Percentiles rank a stretch among this genome's conserved stretches.
phyloP scores from a whole-genome alignment of 2,888 invertebrate species.

The Lypha dubia region DNA sequence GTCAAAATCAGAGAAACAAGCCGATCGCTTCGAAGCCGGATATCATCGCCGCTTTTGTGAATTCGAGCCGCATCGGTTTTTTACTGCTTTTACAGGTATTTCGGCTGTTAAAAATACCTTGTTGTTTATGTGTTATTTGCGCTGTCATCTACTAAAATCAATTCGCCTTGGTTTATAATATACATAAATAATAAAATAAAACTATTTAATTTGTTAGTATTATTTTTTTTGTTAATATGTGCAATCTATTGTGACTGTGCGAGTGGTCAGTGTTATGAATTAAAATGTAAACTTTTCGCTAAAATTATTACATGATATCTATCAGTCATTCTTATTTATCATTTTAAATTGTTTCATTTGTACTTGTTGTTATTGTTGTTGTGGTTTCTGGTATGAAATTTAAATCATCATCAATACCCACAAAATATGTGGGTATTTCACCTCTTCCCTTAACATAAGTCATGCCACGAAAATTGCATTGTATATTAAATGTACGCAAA shows the following conservation, averaged over 20 bases:
- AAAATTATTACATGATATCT: constrained; percentile 15
- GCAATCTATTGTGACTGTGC: background rate
- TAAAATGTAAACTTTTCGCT: constrained; percentile 3
- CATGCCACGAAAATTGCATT: constrained; percentile 88
- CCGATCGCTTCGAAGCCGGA: too few species aligned
- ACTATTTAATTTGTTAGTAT: background rate
- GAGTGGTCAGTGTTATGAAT: background rate
- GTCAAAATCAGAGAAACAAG: too few species aligned
- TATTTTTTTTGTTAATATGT: background rate
- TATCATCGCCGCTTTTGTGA: too few species aligned
- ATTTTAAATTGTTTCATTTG: constrained; percentile 48
- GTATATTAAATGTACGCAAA: constrained; percentile 87
- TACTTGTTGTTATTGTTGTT: constrained; percentile 39
- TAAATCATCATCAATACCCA: constrained; percentile 87
- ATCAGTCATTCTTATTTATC: constrained; percentile 41
- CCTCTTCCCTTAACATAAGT: constrained; percentile 89
- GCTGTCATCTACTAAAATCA: too few species aligned
- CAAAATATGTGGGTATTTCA: constrained; percentile 89
- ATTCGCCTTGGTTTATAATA: constrained; percentile 3
- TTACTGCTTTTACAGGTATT: too few species aligned
- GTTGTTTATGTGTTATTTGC: too few species aligned
- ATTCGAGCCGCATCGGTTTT: too few species aligned
- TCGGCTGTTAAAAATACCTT: too few species aligned
- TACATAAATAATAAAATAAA: background rate
- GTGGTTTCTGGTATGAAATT: constrained; percentile 73